Evolutionary conservation across 2,113 vertebrate genomes (phyloP), one percentile per base, ranked within the genome.

Genomic region (Dipodomys stephensi): DNA sequence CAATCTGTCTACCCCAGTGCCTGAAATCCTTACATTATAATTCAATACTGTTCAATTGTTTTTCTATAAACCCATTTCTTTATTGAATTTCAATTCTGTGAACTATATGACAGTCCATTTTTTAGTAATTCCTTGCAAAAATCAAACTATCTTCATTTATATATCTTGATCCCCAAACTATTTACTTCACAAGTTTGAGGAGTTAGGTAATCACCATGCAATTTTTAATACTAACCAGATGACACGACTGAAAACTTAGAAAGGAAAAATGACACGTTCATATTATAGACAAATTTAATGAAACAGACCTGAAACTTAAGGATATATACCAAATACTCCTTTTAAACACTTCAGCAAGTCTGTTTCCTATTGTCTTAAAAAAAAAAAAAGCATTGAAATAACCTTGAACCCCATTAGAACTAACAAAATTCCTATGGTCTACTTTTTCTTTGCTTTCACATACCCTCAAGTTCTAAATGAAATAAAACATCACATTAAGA

Each of bases 171-270:
- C 53, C 32, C 18, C 44, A 57, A 13, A 69, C 8, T 46, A 7
- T 73, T 88, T 68, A 65, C 16, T 35, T 74, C n/a, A 46, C 23
- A 62, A 67, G 30, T 68, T 77, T 73, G 46, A 64, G 57, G 62
- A 92, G 7, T 95, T 64, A 90, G 82, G 12, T 64, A 91, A 83
- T n/a, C 57, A 30, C 46, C 46, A 60, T 28, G 32, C 57, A 83
- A 25, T 74, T 77, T 76, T 92, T 95, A 93, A 95, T 28, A 71
- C 28, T 53, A 96, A 92, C 68, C 69, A 84, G 84, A 67, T 60
- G 25, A 87, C 64, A 87, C 7, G 71, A 73, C 64, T 16, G 0
- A 85, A 90, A 96, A 83, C 53, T 83, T 27, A 79, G 19, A 79
- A 80, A 77, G 49, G 8, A 72, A 53, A 91, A 68, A 86, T 7